These are phyloP conservation scores for Halcyon badia DNA, from an alignment of 2,797 vertebrate species.

Conservation along the genomic window DNA sequence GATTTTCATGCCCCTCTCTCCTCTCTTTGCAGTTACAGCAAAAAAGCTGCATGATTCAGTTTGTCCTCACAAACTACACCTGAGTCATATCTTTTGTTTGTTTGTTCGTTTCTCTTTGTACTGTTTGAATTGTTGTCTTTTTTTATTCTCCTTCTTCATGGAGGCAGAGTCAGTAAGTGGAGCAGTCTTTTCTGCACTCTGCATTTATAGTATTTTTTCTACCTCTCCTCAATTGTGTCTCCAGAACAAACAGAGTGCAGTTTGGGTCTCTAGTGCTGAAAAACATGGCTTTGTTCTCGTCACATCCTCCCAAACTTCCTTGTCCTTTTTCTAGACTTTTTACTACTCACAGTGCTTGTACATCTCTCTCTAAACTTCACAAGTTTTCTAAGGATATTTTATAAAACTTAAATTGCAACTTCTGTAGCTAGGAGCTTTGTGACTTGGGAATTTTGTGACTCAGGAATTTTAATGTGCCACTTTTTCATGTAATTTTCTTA, in stretches of 20 bases:
- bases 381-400: neutral
- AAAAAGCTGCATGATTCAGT: neutral
- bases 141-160: neutral
- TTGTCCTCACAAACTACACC: neutral
- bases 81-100: neutral
- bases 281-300: neutral
- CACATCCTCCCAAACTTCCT: neutral
- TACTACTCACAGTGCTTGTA: neutral
- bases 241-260: fast-evolving
- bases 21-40: neutral
- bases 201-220: neutral
- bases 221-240: neutral
- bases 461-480: neutral
- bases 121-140: neutral
- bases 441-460: neutral
- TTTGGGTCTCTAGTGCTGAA: neutral
- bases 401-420: neutral
- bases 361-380: neutral
- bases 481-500: neutral
- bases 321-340: neutral
- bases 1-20: neutral
- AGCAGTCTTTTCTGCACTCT: neutral
- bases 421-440: neutral
- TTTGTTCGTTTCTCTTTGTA: too few relatives aligned
- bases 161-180: neutral